A percentile compares a stretch with the other conserved stretches of the same genome.
phyloP scores from a whole-genome alignment of 2,888 invertebrate species.

The Nycteola revayana region DNA sequence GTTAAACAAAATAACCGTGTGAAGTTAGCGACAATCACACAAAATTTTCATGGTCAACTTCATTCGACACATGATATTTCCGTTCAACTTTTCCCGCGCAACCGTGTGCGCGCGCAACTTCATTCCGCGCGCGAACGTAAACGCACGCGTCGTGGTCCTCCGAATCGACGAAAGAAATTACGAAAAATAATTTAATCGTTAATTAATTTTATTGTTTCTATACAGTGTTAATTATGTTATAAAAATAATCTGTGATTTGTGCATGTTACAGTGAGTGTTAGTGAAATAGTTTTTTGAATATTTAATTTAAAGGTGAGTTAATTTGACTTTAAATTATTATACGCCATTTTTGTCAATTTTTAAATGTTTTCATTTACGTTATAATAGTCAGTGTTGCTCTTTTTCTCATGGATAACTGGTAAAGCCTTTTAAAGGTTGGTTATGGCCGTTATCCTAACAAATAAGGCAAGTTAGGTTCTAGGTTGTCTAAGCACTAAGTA shows the following conservation, averaged over 20 bases:
- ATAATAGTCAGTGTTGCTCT: no score
- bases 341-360: no score
- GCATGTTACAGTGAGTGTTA: constrained; percentile 35
- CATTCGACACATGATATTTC: constrained; percentile 44
- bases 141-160: constrained; percentile 37
- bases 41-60: constrained; percentile 17
- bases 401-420: constrained; percentile 25
- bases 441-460: constrained; percentile 32
- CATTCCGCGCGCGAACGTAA: constrained; percentile 70
- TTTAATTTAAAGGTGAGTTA: constrained; percentile 22
- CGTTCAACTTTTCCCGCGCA: constrained; percentile 60
- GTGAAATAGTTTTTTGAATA: constrained; percentile 20
- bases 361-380: no score
- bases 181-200: constrained; percentile 26
- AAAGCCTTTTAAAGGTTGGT: constrained; percentile 26
- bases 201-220: constrained; percentile 32
- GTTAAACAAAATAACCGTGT: no score
- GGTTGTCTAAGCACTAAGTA: constrained; percentile 16
- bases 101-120: constrained; percentile 54
- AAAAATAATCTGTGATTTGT: constrained; percentile 37
- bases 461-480: constrained; percentile 29
- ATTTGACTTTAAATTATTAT: neutral
- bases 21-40: constrained; percentile 17
- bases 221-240: constrained; percentile 40
- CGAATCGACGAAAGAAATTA: constrained; percentile 48